These are phyloP conservation scores for Clarias fuscus DNA, from an alignment of 2,797 vertebrate genomes.

Conservation along the genomic window DNA sequence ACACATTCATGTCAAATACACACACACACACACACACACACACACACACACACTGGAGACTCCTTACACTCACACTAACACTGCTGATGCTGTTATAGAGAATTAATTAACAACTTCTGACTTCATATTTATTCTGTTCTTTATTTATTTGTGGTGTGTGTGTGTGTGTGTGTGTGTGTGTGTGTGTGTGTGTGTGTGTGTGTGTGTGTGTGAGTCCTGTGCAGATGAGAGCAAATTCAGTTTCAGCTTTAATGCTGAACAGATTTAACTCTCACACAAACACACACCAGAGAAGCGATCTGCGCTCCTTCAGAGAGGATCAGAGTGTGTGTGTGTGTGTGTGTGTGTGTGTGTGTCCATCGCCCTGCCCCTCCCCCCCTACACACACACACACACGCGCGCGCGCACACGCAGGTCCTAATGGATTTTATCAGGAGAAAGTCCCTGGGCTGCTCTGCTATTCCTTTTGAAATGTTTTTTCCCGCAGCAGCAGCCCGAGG, in stretches of 20 bases:
- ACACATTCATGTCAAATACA: too few relatives aligned
- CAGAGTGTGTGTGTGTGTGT: background rate
- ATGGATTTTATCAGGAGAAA: constrained; percentile 81
- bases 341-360: background rate
- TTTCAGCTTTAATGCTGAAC: background rate
- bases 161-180: constrained; percentile 6
- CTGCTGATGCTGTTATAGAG: background rate
- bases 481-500: constrained; percentile 80
- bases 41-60: too few relatives aligned
- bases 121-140: background rate
- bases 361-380: background rate
- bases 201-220: background rate
- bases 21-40: too few relatives aligned
- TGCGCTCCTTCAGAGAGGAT: constrained; percentile 5
- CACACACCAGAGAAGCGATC: constrained; percentile 5
- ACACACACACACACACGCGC: constrained; percentile 28
- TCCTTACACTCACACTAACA: too few relatives aligned
- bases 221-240: background rate
- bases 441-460: constrained; percentile 79
- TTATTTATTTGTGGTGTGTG: background rate
- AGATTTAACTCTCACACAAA: background rate
- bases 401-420: constrained; percentile 64
- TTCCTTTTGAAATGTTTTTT: constrained; percentile 85
- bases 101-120: background rate
- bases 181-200: constrained; percentile 13